Evolutionary conservation across 2,797 vertebrate genomes (phyloP), one percentile per base, ranked within the genome.

Genomic region (Sciurus vulgaris): DNA sequence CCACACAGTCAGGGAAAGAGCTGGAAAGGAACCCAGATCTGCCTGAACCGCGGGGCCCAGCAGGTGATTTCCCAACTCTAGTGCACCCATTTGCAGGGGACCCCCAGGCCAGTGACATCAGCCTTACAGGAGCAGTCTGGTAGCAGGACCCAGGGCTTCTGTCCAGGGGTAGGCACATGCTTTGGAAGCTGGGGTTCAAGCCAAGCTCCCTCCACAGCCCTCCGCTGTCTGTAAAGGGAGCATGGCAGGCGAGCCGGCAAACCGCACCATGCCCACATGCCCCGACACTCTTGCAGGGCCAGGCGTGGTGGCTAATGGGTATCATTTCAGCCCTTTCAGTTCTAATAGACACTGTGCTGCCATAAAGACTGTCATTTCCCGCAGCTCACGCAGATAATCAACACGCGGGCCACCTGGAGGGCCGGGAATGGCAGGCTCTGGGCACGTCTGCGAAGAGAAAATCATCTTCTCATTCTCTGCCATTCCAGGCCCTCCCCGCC

Each of bases 361-460:
- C 93, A 54, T n/a, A 85, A 95, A 95, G 95, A 81, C 91, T 90
- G 95, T 95, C 89, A 91, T 96, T 94, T 93, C 76, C 96, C 35
- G 1, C 0, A 0, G 65, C 78, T 92, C 90, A 49, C 4, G 24
- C 72, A 54, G 78, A 56, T 94, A 91, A 94, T 92, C 87, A 88
- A 22, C 2, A 0, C 14, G 87, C 90, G 54, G 65, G 90, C 90
- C 72, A 73, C 92, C 95, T 4, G 0, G 56, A 72, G 59, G 89
- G 74, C 87, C 88, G 85, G 69, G 73, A 70, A 88, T 2, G 59
- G 83, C 70, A 69, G 56, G 17, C 70, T 44, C 81, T 72, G 28
- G 51, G 61, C 78, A 78, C 0, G 0, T 83, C 8, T 4, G 0
- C 38, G 38, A 51, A 33, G n/a, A 85, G 8, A 59, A 94, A 26